Evolutionary conservation across 2,797 vertebrate species (phyloP).

Genomic region (Acanthopagrus latus): DNA sequence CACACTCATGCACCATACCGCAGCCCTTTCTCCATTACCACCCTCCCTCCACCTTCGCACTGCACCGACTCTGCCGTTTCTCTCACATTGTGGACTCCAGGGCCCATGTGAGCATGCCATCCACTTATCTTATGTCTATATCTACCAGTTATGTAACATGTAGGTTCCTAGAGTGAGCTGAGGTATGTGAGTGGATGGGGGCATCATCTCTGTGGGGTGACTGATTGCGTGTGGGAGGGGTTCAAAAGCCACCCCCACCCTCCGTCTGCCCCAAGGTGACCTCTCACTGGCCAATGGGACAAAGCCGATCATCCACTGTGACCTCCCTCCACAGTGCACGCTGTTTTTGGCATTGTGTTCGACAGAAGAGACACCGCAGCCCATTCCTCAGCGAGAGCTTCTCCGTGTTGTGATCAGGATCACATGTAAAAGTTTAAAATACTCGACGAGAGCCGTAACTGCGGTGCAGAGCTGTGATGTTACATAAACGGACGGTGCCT

Average conservation of each 20-base stretch:
- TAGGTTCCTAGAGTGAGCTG: slow-evolving; percentile 8
- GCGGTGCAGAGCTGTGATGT: slow-evolving; percentile 12
- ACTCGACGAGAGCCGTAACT: not conserved
- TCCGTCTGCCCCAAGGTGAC: slow-evolving; percentile 27
- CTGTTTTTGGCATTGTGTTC: slow-evolving; percentile 20
- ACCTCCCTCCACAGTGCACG: slow-evolving; percentile 14
- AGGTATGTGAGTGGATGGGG: slow-evolving; percentile 17
- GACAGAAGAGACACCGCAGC: slow-evolving; percentile 35
- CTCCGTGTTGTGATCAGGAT: slow-evolving; percentile 11
- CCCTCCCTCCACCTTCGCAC: not conserved
- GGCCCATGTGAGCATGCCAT: slow-evolving; percentile 15
- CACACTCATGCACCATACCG: not conserved
- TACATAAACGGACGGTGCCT: slow-evolving; percentile 28
- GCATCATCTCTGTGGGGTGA: slow-evolving; percentile 32
- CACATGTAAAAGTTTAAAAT: not conserved
- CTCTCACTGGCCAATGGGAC: not conserved
- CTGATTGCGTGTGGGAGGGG: not conserved
- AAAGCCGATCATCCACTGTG: not conserved
- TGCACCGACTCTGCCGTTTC: not conserved
- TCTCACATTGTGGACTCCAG: slow-evolving; percentile 41
- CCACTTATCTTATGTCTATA: slow-evolving; percentile 44
- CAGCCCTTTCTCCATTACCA: not conserved
- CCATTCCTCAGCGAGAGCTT: slow-evolving; percentile 37
- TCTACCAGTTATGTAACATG: slow-evolving; percentile 61
- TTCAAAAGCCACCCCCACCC: slow-evolving; percentile 29